Evolutionary conservation across 2,888 invertebrate genomes (phyloP), one percentile per base, ranked within the genome.

Genomic region (Dicyrtomina minuta): DNA sequence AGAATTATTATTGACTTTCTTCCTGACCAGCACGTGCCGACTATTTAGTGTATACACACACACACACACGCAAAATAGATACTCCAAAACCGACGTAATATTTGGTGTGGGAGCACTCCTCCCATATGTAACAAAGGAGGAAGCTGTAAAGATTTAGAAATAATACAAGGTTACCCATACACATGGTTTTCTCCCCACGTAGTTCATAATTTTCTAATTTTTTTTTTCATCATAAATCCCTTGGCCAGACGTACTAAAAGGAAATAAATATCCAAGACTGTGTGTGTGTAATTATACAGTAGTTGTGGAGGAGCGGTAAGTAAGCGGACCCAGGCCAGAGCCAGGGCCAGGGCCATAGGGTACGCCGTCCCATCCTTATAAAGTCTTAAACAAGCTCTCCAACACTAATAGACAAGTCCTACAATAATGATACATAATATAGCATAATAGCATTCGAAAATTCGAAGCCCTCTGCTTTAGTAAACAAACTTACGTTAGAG

Each of bases 21-120:
- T 66, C 66, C 66, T 66, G 41, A 46, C 41, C 39, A 65, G 39
- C 65, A 65, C 49, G 53, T 46, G 39, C 53, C 26, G 41, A 22
- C 27, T 17, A 53, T 17, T 53, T n/a, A 33, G 20, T n/a, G n/a
- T n/a, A 13, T 27, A 51, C 12, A 17, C 24, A 51, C 20, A 51
- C 51, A 51, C 20, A 51, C 15, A 43, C 43, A 33, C 4, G 33
- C 4, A 33, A 33, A 33, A 33, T 5, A 33, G 33, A 33, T 33
- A 33, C 4, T 8, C 33, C 3, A 33, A 33, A 3, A 3, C 33
- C 3, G 3, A 33, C 8, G 33, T 33, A 33, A 3, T 33, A 33
- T 8, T 33, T 33, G 3, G 33, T 33, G 33, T 5, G 33, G 33
- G 33, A 33, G 33, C 33, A 33, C 33, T 33, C 15, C 17, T 46